Evolutionary conservation across 2,888 invertebrate genomes (phyloP).

Genomic region (Drosophila fungiperda): DNA sequence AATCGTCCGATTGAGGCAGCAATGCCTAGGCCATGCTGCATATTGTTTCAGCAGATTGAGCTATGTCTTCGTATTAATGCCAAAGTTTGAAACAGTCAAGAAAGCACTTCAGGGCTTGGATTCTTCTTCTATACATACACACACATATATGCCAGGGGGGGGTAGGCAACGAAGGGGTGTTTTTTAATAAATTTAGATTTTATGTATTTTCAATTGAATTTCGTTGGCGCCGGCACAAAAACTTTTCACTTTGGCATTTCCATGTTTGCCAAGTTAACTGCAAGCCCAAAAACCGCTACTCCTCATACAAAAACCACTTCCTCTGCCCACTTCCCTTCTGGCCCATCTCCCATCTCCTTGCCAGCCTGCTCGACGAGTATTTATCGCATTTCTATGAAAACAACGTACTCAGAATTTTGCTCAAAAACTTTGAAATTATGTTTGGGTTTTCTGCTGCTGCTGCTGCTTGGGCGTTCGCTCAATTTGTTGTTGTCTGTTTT

Average conservation of each 20-base stretch:
- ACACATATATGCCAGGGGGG: neutral
- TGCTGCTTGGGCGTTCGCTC: slow-evolving; percentile 24
- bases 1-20: slow-evolving; percentile 31
- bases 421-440: slow-evolving; percentile 73
- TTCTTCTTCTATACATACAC: neutral
- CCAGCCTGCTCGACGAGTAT: slow-evolving; percentile 49
- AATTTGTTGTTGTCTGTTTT: slow-evolving; percentile 36
- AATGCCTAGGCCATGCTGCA: slow-evolving; percentile 51
- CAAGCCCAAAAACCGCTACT: slow-evolving; percentile 45
- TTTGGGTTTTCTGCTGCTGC: slow-evolving; percentile 51
- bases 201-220: slow-evolving; percentile 78
- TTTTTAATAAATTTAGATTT: slow-evolving; percentile 76
- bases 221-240: slow-evolving; percentile 53
- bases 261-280: slow-evolving; percentile 80
- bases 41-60: slow-evolving; percentile 51
- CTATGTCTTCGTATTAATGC: slow-evolving; percentile 52
- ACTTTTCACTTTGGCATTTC: slow-evolving; percentile 78
- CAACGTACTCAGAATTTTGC: slow-evolving; percentile 76
- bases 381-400: slow-evolving; percentile 80
- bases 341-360: no score
- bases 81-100: slow-evolving; percentile 51
- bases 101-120: slow-evolving; percentile 35
- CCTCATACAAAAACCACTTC: slow-evolving; percentile 49
- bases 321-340: slow-evolving; percentile 25
- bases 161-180: neutral